Conservation (phyloP, 2,797 vertebrate genomes). For the Typhlichthys eigenmanni region DNA sequence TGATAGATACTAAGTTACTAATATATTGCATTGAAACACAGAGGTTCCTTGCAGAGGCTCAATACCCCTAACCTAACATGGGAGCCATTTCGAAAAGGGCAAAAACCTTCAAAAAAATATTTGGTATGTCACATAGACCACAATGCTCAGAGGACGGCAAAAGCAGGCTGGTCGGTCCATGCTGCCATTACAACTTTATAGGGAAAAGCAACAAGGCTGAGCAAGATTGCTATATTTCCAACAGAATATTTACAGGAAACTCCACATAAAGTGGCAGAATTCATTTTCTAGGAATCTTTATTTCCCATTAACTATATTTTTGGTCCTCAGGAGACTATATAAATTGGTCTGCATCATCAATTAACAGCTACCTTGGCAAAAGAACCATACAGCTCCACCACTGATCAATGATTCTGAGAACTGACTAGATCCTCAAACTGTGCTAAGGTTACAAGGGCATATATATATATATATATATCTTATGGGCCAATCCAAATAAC, state of each 20-base stretch:
- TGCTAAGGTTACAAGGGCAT: too few relatives aligned
- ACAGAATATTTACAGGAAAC: neutral
- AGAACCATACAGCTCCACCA: neutral
- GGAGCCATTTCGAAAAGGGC: too few relatives aligned
- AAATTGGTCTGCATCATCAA: slow-evolving; percentile 7
- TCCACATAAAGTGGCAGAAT: neutral
- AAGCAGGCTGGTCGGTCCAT: slow-evolving; percentile 26
- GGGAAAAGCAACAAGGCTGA: neutral
- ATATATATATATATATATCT: too few relatives aligned
- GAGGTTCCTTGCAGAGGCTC: too few relatives aligned
- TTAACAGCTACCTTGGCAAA: slow-evolving; percentile 4
- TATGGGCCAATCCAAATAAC: neutral
- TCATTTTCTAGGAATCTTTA: slow-evolving; percentile 25
- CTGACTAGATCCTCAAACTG: too few relatives aligned
- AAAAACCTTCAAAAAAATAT: too few relatives aligned
- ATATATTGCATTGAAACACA: too few relatives aligned
- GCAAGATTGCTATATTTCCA: slow-evolving; percentile 12
- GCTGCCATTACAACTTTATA: slow-evolving; percentile 57
- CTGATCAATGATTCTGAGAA: too few relatives aligned
- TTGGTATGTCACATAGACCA: too few relatives aligned
- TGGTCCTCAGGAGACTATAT: slow-evolving; percentile 28
- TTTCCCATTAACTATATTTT: slow-evolving; percentile 29
- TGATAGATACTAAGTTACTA: too few relatives aligned
- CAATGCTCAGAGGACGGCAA: neutral
- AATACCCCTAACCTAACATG: too few relatives aligned